A percentile compares a stretch with the other conserved stretches of the same genome.
These are phyloP conservation scores for Phrynosoma platyrhinos DNA, from an alignment of 2,113 vertebrate genomes.

Conservation along the genomic window DNA sequence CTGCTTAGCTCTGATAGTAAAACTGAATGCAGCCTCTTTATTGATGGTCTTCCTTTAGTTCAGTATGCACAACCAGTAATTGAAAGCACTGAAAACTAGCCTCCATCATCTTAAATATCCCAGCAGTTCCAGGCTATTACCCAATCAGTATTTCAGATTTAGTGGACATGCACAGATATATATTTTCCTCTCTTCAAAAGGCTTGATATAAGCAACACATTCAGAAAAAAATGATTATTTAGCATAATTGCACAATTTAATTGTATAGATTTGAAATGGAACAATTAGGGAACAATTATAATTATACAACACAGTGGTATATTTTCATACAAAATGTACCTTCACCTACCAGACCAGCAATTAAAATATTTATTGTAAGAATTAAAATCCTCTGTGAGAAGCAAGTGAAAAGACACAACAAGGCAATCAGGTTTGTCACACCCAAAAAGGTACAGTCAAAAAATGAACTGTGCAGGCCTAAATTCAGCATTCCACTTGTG, in stretches of 20 bases:
- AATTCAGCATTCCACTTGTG: not conserved
- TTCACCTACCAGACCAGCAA: conserved; percentile 67
- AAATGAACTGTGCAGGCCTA: not conserved
- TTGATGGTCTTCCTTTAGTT: conserved; percentile 54
- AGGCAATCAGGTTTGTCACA: conserved; percentile 30
- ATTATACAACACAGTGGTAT: conserved; percentile 64
- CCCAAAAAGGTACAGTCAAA: not conserved
- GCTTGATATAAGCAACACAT: conserved; percentile 65
- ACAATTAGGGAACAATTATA: conserved; percentile 68
- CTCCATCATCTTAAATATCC: conserved; percentile 67
- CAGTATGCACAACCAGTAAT: conserved; percentile 58
- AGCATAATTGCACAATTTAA: conserved; percentile 67
- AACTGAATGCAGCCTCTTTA: conserved; percentile 57
- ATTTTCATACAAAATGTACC: conserved; percentile 69
- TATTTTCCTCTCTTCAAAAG: conserved; percentile 58
- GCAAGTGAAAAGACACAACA: conserved; percentile 57
- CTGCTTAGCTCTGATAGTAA: not conserved
- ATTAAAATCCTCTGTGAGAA: conserved; percentile 50
- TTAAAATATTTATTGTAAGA: conserved; percentile 68
- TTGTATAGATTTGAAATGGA: conserved; percentile 69
- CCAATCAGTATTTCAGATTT: conserved; percentile 70
- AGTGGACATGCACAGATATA: conserved; percentile 58
- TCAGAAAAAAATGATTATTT: conserved; percentile 71
- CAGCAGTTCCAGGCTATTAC: conserved; percentile 57
- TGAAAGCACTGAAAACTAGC: conserved; percentile 65